Percentiles rank a stretch among this genome's conserved stretches.
Conservation (phyloP, 2,113 vertebrate species). For the Aythya baeri region DNA sequence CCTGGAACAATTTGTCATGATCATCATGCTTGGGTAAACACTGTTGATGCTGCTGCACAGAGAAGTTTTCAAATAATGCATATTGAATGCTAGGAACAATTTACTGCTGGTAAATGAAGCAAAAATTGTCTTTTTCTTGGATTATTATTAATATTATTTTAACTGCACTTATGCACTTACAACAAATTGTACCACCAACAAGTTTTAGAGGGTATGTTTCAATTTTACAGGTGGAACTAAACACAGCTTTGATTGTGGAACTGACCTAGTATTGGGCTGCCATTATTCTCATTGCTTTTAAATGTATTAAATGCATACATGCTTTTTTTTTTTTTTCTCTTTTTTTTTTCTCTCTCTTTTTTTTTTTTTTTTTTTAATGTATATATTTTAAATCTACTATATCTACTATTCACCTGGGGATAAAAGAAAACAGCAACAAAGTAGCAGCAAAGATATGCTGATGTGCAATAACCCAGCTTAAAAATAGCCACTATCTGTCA, state of each 20-base stretch:
- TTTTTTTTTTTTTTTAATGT: too few species aligned
- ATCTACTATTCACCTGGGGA: background rate
- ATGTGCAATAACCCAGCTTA: background rate
- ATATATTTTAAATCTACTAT: background rate
- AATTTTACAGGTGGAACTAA: background rate
- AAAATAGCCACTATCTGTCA: background rate
- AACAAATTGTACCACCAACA: background rate
- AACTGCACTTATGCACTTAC: background rate
- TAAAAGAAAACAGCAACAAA: background rate
- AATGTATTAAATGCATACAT: background rate
- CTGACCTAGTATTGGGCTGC: background rate
- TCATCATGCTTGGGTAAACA: slow-evolving; percentile 28
- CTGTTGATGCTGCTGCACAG: slow-evolving; percentile 5
- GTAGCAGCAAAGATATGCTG: background rate
- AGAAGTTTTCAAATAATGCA: slow-evolving; percentile 2
- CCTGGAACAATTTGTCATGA: slow-evolving; percentile 11
- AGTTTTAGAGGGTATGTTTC: background rate
- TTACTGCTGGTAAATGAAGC: background rate
- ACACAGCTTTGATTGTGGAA: background rate
- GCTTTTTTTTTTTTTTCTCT: too few species aligned
- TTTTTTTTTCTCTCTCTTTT: too few species aligned
- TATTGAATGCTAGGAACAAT: background rate
- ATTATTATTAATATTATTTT: too few species aligned
- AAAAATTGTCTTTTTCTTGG: too few species aligned
- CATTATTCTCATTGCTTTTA: background rate